phyloP scores from a whole-genome alignment of 2,113 vertebrate genomes.

The Gavia stellata region DNA sequence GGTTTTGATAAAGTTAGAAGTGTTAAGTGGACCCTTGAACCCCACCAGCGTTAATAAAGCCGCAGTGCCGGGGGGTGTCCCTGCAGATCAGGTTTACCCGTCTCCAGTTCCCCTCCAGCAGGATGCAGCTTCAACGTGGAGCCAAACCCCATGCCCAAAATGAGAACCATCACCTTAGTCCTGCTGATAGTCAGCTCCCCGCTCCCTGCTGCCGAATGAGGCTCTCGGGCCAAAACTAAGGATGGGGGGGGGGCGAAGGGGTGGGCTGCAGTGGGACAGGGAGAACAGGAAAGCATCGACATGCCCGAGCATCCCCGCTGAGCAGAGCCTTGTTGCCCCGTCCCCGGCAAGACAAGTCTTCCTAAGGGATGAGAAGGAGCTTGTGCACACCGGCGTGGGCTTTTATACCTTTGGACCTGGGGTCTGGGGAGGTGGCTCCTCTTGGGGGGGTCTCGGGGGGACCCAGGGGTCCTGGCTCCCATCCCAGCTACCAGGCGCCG shows the following conservation, averaged over 20 bases:
- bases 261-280: background rate
- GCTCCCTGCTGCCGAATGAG: background rate
- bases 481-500: background rate
- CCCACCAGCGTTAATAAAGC: background rate
- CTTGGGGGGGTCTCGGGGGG: no score
- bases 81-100: background rate
- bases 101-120: background rate
- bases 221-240: background rate
- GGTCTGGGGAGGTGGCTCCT: background rate
- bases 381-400: background rate
- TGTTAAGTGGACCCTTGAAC: background rate
- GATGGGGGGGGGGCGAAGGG: rapidly evolving
- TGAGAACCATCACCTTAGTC: rapidly evolving
- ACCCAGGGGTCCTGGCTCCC: background rate
- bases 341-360: background rate
- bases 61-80: rapidly evolving
- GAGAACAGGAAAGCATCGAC: background rate
- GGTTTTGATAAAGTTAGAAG: background rate
- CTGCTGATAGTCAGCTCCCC: background rate
- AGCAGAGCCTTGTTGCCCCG: rapidly evolving
- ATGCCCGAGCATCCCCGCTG: background rate
- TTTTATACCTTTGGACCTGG: background rate
- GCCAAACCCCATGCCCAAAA: rapidly evolving
- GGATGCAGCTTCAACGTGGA: background rate
- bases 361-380: background rate